Conservation (phyloP, 2,113 vertebrate species). For the Petrocephalus zakoni region DNA sequence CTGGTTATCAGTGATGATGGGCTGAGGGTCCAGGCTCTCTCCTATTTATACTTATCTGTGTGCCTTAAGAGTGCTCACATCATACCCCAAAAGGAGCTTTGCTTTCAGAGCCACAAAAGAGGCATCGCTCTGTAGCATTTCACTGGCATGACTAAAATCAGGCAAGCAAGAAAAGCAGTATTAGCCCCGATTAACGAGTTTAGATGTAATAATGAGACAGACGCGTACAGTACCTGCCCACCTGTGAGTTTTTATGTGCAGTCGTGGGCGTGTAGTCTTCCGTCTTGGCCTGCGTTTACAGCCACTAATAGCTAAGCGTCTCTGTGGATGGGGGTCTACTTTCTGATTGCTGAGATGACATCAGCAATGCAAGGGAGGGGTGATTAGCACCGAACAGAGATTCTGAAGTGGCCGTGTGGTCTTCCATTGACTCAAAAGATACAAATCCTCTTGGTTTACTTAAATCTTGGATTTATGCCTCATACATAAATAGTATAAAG, state of each 20-base stretch:
- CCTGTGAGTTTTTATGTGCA: background rate
- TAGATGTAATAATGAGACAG: background rate
- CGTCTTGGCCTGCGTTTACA: background rate
- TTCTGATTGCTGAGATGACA: background rate
- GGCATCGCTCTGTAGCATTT: background rate
- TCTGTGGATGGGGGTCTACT: background rate
- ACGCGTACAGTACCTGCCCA: background rate
- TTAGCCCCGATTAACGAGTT: background rate
- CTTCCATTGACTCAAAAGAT: background rate
- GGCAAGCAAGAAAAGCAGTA: background rate
- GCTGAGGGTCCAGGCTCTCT: background rate
- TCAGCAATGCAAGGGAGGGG: background rate
- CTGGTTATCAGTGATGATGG: background rate
- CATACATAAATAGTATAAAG: background rate
- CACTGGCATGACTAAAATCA: background rate
- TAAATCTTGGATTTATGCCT: slow-evolving; percentile 7
- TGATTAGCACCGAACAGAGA: background rate
- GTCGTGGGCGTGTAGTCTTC: background rate
- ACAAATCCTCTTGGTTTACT: slow-evolving; percentile 5
- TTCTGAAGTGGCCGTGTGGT: background rate
- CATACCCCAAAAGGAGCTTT: background rate
- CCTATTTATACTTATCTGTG: background rate
- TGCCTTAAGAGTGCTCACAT: background rate
- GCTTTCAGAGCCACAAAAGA: background rate
- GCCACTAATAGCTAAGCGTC: background rate